These are phyloP conservation scores for Aulostomus chinensis DNA, from an alignment of 2,797 vertebrate species.

Conservation along the genomic window DNA sequence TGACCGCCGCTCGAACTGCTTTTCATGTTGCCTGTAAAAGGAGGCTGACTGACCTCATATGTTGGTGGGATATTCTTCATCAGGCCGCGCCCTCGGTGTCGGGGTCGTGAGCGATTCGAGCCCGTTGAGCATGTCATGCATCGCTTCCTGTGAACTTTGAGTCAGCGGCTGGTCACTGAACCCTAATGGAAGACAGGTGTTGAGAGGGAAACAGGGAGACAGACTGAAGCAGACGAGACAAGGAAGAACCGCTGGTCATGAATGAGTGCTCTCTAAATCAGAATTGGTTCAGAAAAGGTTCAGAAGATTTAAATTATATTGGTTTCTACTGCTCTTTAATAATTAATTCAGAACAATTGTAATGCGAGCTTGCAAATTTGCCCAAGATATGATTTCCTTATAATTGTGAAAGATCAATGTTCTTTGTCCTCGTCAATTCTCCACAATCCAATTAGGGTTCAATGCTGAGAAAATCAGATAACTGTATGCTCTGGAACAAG, in stretches of 20 bases:
- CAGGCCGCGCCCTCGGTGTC: conserved; percentile 41
- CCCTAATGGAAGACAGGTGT: conserved; percentile 69
- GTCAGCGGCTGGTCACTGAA: conserved; percentile 36
- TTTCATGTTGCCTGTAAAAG: conserved; percentile 60
- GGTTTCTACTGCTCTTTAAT: conserved; percentile 61
- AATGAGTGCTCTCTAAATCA: conserved; percentile 19
- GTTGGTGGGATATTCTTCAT: conserved; percentile 60
- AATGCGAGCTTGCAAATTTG: conserved; percentile 67
- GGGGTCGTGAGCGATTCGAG: conserved; percentile 29
- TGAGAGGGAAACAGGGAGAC: conserved; percentile 2
- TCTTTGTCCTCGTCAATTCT: conserved; percentile 62
- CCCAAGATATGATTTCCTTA: conserved; percentile 62
- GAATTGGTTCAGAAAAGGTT: conserved; percentile 31
- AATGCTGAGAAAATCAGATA: conserved; percentile 53
- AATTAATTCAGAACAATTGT: conserved; percentile 64
- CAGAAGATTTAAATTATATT: conserved; percentile 35
- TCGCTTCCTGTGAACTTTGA: conserved; percentile 40
- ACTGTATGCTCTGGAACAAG: conserved; percentile 60
- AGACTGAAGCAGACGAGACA: conserved; percentile 4
- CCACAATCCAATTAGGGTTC: conserved; percentile 72
- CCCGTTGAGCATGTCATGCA: conserved; percentile 27
- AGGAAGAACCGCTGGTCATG: conserved; percentile 2
- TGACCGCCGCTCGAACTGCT: conserved; percentile 65
- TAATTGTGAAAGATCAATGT: conserved; percentile 65
- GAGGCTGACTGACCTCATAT: conserved; percentile 55